phyloP scores from a whole-genome alignment of 2,797 vertebrate genomes.

The Amphiprion clarkii region DNA sequence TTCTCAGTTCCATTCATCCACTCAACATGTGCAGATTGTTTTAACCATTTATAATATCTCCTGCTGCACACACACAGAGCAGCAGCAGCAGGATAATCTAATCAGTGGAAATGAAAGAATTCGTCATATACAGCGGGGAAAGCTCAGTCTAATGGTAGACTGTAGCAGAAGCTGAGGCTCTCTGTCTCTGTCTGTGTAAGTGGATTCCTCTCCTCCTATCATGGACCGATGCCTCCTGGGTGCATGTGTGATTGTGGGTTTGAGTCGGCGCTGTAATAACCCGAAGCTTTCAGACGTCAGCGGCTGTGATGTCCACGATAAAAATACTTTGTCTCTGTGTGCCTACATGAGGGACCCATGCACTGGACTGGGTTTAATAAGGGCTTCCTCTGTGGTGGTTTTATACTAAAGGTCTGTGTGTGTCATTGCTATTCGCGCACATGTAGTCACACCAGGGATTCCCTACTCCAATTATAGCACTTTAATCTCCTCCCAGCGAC shows the following conservation, averaged over 20 bases:
- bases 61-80: not conserved
- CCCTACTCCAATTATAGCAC: conserved; percentile 17
- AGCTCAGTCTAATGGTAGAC: conserved; percentile 35
- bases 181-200: conserved; percentile 71
- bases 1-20: not conserved
- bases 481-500: conserved; percentile 4
- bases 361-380: conserved; percentile 21
- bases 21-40: too few relatives aligned
- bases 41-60: not conserved
- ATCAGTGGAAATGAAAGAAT: conserved; percentile 83
- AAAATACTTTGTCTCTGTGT: not conserved
- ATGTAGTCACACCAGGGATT: conserved; percentile 2
- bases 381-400: conserved; percentile 4
- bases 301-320: conserved; percentile 41
- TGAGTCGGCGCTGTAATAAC: conserved; percentile 47
- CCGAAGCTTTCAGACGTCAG: conserved; percentile 57
- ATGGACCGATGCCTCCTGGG: conserved; percentile 42
- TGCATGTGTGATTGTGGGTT: conserved; percentile 24
- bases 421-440: conserved; percentile 5
- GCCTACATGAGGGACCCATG: conserved; percentile 24
- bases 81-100: conserved; percentile 50
- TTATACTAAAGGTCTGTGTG: not conserved
- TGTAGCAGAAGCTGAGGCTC: conserved; percentile 16
- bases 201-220: conserved; percentile 67
- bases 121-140: conserved; percentile 66